phyloP scores from a whole-genome alignment of 2,113 vertebrate genomes.

The Machaerirhynchus nigripectus region DNA sequence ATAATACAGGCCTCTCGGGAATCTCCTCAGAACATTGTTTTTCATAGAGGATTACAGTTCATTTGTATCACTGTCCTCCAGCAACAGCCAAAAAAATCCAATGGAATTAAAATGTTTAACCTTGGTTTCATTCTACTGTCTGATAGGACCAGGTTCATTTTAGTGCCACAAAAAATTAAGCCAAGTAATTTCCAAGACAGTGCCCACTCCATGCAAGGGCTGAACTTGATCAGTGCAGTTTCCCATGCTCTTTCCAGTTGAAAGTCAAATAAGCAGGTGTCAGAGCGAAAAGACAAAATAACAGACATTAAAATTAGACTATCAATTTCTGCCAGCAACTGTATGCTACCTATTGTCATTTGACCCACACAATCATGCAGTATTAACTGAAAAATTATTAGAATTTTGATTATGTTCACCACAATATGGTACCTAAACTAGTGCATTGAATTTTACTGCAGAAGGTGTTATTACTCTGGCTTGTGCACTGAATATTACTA shows the following conservation, averaged over 20 bases:
- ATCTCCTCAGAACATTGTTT: not conserved
- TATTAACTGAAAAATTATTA: not conserved
- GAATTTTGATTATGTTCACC: not conserved
- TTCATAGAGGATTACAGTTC: not conserved
- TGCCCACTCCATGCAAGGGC: not conserved
- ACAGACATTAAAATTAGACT: not conserved
- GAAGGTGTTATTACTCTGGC: not conserved
- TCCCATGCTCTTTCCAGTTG: not conserved
- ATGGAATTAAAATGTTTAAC: not conserved
- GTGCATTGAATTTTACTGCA: not conserved
- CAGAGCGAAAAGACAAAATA: not conserved
- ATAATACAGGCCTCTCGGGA: not conserved
- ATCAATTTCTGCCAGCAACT: not conserved
- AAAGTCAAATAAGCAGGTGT: constrained; percentile 1
- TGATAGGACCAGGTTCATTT: not conserved
- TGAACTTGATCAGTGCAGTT: not conserved
- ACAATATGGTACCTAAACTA: not conserved
- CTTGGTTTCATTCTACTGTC: not conserved
- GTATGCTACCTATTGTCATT: not conserved
- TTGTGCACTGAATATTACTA: not conserved
- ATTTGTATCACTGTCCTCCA: not conserved
- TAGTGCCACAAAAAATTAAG: not conserved
- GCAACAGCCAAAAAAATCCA: not conserved
- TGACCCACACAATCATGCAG: not conserved
- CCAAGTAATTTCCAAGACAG: not conserved